A percentile compares a stretch with the other conserved stretches of the same genome.
phyloP scores from a whole-genome alignment of 2,113 vertebrate genomes.

The Oreochromis spilurus region DNA sequence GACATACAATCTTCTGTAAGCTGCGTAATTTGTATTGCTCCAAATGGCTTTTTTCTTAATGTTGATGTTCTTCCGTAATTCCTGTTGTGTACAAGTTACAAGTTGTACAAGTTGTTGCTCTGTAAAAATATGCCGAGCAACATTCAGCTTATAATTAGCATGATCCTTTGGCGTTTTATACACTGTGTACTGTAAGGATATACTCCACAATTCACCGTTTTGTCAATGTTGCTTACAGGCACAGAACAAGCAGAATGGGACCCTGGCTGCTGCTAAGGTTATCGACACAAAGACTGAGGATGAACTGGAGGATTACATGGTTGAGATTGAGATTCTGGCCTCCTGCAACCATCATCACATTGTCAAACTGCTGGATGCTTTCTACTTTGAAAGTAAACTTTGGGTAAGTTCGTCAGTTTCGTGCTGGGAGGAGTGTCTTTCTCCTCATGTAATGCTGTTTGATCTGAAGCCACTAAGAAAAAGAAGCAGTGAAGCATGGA shows the following conservation, averaged over 20 bases:
- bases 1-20: background rate
- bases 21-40: background rate
- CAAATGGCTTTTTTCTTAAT: background rate
- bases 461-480: slow-evolving; percentile 21
- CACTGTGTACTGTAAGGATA: background rate
- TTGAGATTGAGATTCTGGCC: slow-evolving; percentile 97
- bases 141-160: background rate
- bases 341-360: slow-evolving; percentile 95
- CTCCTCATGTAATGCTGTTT: background rate
- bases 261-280: slow-evolving; percentile 95
- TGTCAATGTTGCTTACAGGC: slow-evolving; percentile 68
- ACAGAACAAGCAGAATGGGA: slow-evolving; percentile 93
- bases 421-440: background rate
- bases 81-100: background rate
- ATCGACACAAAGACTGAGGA: slow-evolving; percentile 99
- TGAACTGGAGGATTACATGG: slow-evolving; percentile 98
- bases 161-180: background rate
- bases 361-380: slow-evolving; percentile 95
- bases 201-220: background rate
- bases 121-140: background rate
- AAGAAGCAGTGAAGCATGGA: background rate
- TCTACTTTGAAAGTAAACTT: slow-evolving; percentile 95
- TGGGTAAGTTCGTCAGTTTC: slow-evolving; percentile 79
- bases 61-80: background rate
- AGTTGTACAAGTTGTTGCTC: background rate